phyloP scores from a whole-genome alignment of 2,113 vertebrate genomes.

The Callionymus lyra region DNA sequence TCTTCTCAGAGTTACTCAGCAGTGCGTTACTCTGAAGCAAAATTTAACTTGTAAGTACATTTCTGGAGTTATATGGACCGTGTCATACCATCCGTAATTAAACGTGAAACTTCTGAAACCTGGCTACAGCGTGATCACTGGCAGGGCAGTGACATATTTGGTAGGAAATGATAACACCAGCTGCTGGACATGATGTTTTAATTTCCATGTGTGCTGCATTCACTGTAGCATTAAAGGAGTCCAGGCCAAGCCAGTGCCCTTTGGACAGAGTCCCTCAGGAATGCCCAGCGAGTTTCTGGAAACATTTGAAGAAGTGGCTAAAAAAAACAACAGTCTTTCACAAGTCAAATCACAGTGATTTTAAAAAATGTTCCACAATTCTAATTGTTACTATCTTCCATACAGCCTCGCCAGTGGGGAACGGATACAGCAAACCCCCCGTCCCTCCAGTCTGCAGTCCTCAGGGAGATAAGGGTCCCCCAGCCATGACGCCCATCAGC shows the following conservation, averaged over 20 bases:
- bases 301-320: too few relatives aligned
- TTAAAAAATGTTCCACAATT: background rate
- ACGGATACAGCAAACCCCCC: constrained; percentile 90
- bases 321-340: too few relatives aligned
- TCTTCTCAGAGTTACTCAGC: constrained; percentile 20
- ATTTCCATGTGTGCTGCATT: constrained; percentile 39
- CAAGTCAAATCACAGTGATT: constrained; percentile 2
- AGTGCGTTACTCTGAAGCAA: constrained; percentile 16
- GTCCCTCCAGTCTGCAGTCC: constrained; percentile 76
- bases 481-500: constrained; percentile 83
- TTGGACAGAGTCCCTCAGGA: constrained; percentile 44
- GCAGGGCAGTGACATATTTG: constrained; percentile 42
- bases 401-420: constrained; percentile 86
- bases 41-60: constrained; percentile 26
- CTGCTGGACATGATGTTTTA: constrained; percentile 42
- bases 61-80: constrained; percentile 10
- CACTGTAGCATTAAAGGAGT: constrained; percentile 27
- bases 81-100: constrained; percentile 12
- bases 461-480: constrained; percentile 83
- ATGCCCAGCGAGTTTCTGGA: constrained; percentile 54
- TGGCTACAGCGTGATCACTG: constrained; percentile 30
- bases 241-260: constrained; percentile 39
- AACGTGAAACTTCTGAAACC: constrained; percentile 20
- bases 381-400: constrained; percentile 17
- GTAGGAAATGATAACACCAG: constrained; percentile 52